Evolutionary conservation across 2,113 vertebrate species (phyloP).

Genomic region (Bambusicola thoracicus): DNA sequence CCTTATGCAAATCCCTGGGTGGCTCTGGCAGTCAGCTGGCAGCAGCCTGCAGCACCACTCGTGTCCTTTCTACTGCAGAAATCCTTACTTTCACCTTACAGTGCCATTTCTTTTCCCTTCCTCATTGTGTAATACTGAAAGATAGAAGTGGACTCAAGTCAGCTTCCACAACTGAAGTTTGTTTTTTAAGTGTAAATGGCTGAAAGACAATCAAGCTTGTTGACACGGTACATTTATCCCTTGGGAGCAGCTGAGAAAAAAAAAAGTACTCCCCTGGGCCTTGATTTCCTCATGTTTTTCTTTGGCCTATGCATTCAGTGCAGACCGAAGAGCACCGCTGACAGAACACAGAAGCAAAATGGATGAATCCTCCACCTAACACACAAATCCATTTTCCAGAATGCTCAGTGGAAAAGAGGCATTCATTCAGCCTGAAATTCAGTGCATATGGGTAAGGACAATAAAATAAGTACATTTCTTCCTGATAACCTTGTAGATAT

Average conservation of each 20-base stretch:
- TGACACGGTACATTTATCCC: conserved; percentile 44
- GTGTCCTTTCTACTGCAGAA: background rate
- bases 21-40: background rate
- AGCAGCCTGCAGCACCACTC: background rate
- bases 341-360: background rate
- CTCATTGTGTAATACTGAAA: background rate
- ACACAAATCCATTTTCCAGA: background rate
- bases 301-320: background rate
- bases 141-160: background rate
- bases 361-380: conserved; percentile 26
- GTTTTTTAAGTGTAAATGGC: background rate
- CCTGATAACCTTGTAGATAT: background rate
- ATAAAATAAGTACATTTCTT: conserved; percentile 34
- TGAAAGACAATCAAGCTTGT: conserved; percentile 13
- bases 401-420: background rate
- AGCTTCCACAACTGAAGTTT: background rate
- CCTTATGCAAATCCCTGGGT: background rate
- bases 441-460: conserved; percentile 44
- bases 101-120: background rate
- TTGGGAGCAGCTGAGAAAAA: conserved; percentile 9
- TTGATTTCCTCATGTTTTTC: conserved; percentile 17
- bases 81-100: background rate
- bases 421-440: conserved; percentile 25
- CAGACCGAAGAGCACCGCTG: background rate
- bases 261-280: conserved; percentile 1